Base-by-base conservation (phyloP, 64 coral and sea anemone species). In the Platygyra sinensis region DNA sequence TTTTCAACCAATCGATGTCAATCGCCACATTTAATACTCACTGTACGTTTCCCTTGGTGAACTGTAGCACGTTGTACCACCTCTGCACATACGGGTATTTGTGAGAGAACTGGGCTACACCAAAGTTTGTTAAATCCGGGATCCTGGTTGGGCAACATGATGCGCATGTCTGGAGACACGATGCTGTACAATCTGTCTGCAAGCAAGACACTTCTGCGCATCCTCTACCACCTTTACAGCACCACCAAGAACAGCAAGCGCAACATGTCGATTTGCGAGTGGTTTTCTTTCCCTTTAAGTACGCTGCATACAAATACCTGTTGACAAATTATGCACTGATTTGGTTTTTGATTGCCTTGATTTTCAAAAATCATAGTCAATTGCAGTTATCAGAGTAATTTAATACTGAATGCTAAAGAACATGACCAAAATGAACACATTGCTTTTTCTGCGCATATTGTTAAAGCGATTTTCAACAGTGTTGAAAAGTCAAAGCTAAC, bases 1-100 rank as follows among this genome's bases (percentile, higher is more conserved):
- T 25, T 57, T 13, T 57, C 54, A 16, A 13, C 54, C 18, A 36
- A 76, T 32, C 1, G 14, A 50, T 76, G 16, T 19, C 9, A 9
- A 67, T 24, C 24, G 20, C 75, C 25, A 5, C 49, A 20, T 5
- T 25, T n/a, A 0, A 8, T 7, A 87, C 86, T 93, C 38, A 93
- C 91, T 89, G 84, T 7, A 85, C 30, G 24, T 86, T 94, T 75
- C 87, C 87, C 57, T 89, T 94, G 55, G 92, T 94, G 73, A 89
- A 89, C 50, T 94, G 92, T 32, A 94, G 42, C 2, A 94, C 92
- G 74, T 94, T 94, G 39, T 94, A 94, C 86, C 87, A 94, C 30
- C 67, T 89, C 61, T 94, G 92, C 4, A 94, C 87, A 77, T 72
- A 94, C 32, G 92, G 87, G 59, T 69, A 61, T 15, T 89, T 38